These are phyloP conservation scores for Cotesia glomerata DNA, from an alignment of 1,140 invertebrate species.

Conservation along the genomic window DNA sequence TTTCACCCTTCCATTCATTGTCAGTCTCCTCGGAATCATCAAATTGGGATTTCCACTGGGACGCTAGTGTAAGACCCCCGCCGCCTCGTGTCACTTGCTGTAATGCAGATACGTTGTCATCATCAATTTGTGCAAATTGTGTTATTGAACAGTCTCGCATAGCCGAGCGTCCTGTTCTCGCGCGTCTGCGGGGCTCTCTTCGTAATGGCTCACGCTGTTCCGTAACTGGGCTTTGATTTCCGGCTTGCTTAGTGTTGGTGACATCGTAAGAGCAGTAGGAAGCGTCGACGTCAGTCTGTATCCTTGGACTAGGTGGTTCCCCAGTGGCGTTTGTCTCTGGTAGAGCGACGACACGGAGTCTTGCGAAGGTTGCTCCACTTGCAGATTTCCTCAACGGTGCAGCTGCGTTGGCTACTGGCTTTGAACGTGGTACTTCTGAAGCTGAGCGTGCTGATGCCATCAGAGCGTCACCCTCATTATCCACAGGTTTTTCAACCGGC, in stretches of 20 bases:
- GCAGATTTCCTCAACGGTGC: constrained; percentile 56
- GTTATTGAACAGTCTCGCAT: constrained; percentile 72
- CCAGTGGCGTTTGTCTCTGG: constrained; percentile 45
- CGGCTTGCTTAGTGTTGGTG: constrained; percentile 57
- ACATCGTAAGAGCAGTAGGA: constrained; percentile 65
- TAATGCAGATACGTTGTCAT: constrained; percentile 87
- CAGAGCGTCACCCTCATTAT: constrained; percentile 64
- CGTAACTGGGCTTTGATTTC: constrained; percentile 60
- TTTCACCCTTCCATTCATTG: constrained; percentile 89
- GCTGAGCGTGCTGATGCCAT: constrained; percentile 63
- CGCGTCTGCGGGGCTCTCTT: constrained; percentile 56
- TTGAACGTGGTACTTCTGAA: constrained; percentile 55
- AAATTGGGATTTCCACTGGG: constrained; percentile 93
- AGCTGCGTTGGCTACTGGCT: constrained; percentile 48
- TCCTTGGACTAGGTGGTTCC: constrained; percentile 66
- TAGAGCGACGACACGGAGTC: constrained; percentile 53
- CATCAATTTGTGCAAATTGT: constrained; percentile 91
- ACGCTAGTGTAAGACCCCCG: constrained; percentile 81
- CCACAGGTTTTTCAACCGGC: constrained; percentile 58
- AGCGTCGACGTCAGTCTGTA: constrained; percentile 68
- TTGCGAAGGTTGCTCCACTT: constrained; percentile 58
- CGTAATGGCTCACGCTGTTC: constrained; percentile 59
- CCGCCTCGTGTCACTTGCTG: constrained; percentile 82
- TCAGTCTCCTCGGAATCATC: constrained; percentile 93
- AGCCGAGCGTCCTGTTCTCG: constrained; percentile 53